phyloP scores from a whole-genome alignment of 2,888 invertebrate species.

The Nemotelus pantherinus region DNA sequence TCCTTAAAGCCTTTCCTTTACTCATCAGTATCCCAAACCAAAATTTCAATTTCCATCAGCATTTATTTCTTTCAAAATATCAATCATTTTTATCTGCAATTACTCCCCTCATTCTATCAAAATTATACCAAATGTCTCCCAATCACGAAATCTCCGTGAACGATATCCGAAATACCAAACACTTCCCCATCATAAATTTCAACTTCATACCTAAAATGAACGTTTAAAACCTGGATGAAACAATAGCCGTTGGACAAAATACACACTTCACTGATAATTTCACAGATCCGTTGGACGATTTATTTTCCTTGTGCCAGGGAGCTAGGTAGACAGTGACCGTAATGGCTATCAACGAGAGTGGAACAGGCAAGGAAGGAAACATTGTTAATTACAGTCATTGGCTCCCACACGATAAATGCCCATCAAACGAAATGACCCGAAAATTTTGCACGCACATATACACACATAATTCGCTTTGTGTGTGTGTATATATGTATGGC shows the following conservation, averaged over 20 bases:
- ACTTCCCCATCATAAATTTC: not conserved
- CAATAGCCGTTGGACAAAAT: constrained; percentile 11
- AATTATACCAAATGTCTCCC: too few species aligned
- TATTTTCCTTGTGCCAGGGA: not conserved
- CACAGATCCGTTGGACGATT: constrained; percentile 10
- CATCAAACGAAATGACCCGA: not conserved
- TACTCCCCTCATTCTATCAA: too few species aligned
- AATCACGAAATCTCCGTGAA: too few species aligned
- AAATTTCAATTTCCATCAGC: too few species aligned
- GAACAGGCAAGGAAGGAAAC: not conserved
- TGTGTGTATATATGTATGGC: too few species aligned
- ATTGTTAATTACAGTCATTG: constrained; percentile 33
- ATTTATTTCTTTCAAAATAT: too few species aligned
- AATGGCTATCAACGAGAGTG: not conserved
- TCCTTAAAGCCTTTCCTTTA: too few species aligned
- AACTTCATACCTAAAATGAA: not conserved
- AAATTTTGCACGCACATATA: not conserved
- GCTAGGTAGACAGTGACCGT: too few species aligned
- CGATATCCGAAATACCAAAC: constrained; percentile 2
- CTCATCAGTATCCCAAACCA: too few species aligned
- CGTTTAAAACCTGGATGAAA: constrained; percentile 12
- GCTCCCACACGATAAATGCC: constrained; percentile 16
- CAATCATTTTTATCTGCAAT: too few species aligned
- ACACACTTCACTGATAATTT: constrained; percentile 1
- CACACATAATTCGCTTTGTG: too few species aligned